Conservation (phyloP, 2,797 vertebrate species). For the Sphenopsis melanotis region DNA sequence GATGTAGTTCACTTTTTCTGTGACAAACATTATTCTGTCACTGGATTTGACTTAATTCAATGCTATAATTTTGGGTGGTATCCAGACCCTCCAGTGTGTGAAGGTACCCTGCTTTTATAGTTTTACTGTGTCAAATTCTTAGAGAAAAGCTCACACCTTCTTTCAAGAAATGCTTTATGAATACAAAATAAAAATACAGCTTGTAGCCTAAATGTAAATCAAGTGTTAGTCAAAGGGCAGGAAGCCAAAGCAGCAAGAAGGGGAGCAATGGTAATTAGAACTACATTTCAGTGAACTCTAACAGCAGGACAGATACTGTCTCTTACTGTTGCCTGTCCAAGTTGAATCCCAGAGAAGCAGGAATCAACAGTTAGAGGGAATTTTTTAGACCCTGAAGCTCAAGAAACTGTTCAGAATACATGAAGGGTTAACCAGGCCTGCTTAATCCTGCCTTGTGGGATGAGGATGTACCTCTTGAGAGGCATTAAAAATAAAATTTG, state of each 20-base stretch:
- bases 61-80: conserved; percentile 80
- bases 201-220: neutral
- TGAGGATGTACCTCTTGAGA: neutral
- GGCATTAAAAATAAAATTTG: neutral
- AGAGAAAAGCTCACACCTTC: neutral
- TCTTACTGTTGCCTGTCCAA: neutral
- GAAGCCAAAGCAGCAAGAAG: neutral
- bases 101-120: conserved; percentile 67
- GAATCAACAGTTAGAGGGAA: neutral
- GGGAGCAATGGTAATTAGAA: neutral
- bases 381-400: neutral
- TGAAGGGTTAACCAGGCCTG: neutral
- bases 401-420: neutral
- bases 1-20: conserved; percentile 79
- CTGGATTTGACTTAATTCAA: conserved; percentile 76
- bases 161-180: neutral
- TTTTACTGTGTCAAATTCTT: neutral
- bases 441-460: neutral
- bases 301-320: neutral
- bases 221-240: neutral
- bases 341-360: neutral
- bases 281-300: neutral
- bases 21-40: conserved; percentile 68
- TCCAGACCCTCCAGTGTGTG: conserved; percentile 74
- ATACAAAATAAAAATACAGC: neutral